Conservation (phyloP, 1,140 invertebrate genomes). For the Drosophila kanapiae region DNA sequence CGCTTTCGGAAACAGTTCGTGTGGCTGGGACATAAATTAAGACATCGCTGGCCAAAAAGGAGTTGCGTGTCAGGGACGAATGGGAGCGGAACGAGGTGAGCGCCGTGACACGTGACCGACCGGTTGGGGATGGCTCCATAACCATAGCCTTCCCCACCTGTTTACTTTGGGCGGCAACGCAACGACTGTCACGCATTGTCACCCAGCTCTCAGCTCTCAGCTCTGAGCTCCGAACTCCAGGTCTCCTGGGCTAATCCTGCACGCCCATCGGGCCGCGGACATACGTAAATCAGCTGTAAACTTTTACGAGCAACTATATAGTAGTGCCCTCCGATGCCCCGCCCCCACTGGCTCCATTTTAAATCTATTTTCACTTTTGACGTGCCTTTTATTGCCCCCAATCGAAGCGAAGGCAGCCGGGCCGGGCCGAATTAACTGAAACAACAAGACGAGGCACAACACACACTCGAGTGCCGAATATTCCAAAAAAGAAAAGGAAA, state of each 20-base stretch:
- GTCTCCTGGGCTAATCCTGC: background rate
- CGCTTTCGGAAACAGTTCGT: conserved; percentile 37
- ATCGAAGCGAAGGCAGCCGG: conserved; percentile 20
- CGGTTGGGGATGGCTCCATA: conserved; percentile 21
- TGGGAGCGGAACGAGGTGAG: conserved; percentile 24
- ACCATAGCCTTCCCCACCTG: background rate
- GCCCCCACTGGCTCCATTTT: background rate
- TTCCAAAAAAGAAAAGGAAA: conserved; percentile 12
- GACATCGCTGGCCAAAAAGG: conserved; percentile 35
- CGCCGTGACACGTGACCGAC: conserved; percentile 67
- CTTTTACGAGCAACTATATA: conserved; percentile 4
- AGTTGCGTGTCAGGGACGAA: conserved; percentile 60
- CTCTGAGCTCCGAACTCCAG: no score
- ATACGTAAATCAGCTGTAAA: conserved; percentile 32
- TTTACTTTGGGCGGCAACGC: background rate
- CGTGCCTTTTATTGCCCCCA: conserved; percentile 24
- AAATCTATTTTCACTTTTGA: conserved; percentile 46
- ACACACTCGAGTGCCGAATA: conserved; percentile 6
- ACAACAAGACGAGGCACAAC: background rate
- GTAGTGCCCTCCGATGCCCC: background rate
- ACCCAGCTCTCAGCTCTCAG: conserved; percentile 3
- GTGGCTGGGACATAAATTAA: conserved; percentile 69
- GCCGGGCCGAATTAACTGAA: background rate
- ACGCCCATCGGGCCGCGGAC: conserved; percentile 2
- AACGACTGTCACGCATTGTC: conserved; percentile 68